Evolutionary conservation across 92 coral and sea anemone species (phyloP).

Genomic region (Nematostella vectensis): DNA sequence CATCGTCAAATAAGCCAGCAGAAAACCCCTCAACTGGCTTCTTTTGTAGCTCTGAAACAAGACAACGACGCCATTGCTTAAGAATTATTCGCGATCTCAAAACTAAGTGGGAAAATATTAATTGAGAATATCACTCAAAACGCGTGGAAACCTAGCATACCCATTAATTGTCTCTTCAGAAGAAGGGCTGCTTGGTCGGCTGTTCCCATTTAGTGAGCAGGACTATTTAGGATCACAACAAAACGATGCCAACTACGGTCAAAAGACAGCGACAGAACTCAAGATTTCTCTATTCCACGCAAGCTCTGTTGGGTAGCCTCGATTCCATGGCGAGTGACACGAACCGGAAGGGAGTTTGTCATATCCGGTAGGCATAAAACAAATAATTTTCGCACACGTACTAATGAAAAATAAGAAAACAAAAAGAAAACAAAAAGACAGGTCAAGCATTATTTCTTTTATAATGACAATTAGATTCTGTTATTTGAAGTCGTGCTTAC

Average conservation of each 20-base stretch:
- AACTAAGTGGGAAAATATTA: conserved; percentile 12
- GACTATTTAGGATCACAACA: conserved; percentile 11
- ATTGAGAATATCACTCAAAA: no score
- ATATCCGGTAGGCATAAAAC: not conserved
- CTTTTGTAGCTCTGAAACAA: conserved; percentile 62
- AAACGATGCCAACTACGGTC: conserved; percentile 7
- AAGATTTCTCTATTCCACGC: conserved; percentile 21
- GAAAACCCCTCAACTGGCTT: conserved; percentile 89
- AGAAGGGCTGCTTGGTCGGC: conserved; percentile 84
- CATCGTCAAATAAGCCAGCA: conserved; percentile 96
- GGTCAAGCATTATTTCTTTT: no score
- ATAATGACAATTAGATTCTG: no score
- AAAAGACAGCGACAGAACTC: conserved; percentile 11
- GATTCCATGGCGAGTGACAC: conserved; percentile 5
- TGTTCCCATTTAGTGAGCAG: conserved; percentile 66
- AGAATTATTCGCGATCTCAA: conserved; percentile 9
- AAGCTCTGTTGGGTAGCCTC: conserved; percentile 45
- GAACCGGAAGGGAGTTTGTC: conserved; percentile 37
- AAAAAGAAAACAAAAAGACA: no score
- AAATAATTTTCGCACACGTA: not conserved
- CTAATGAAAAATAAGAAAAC: no score
- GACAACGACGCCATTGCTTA: conserved; percentile 50
- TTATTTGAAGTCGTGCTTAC: no score
- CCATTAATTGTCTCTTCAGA: conserved; percentile 76
- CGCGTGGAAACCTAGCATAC: conserved; percentile 29